Conservation (phyloP, 2,113 vertebrate species). For the Struthio camelus region DNA sequence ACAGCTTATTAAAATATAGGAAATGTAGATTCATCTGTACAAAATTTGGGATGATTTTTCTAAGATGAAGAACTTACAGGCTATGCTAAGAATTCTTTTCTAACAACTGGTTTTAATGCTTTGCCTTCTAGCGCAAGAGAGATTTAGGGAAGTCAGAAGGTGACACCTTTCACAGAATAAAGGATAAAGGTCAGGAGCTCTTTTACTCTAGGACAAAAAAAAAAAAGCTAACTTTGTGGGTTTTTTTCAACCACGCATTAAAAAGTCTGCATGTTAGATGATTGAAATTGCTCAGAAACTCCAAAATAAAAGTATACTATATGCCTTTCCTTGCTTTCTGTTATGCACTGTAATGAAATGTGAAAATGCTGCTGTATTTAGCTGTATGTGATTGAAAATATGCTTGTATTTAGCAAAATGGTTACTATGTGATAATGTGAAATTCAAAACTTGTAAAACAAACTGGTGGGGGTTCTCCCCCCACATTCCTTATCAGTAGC, state of each 20-base stretch:
- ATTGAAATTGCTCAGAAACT: slow-evolving; percentile 73
- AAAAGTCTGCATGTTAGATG: slow-evolving; percentile 80
- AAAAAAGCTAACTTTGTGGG: slow-evolving; percentile 60
- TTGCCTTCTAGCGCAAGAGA: slow-evolving; percentile 63
- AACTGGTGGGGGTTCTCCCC: too few relatives aligned
- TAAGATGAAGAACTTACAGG: slow-evolving; percentile 58
- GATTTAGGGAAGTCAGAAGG: slow-evolving; percentile 42
- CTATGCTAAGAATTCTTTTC: slow-evolving; percentile 60
- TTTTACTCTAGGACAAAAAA: slow-evolving; percentile 67
- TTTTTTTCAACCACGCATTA: slow-evolving; percentile 19
- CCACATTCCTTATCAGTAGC: not conserved
- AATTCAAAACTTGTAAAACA: slow-evolving; percentile 78
- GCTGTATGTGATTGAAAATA: slow-evolving; percentile 81
- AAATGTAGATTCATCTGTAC: slow-evolving; percentile 60
- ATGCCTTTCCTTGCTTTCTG: slow-evolving; percentile 75
- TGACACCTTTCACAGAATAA: slow-evolving; percentile 57
- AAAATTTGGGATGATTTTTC: slow-evolving; percentile 66
- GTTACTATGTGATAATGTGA: slow-evolving; percentile 77
- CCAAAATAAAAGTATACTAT: slow-evolving; percentile 73
- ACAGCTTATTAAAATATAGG: slow-evolving; percentile 65
- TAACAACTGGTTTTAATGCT: slow-evolving; percentile 74
- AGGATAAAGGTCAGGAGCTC: slow-evolving; percentile 69
- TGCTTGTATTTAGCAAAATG: slow-evolving; percentile 86
- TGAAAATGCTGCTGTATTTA: slow-evolving; percentile 82
- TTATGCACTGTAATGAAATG: slow-evolving; percentile 80